These are phyloP conservation scores for Drosophila affinis DNA, from an alignment of 2,888 invertebrate genomes.

Conservation along the genomic window DNA sequence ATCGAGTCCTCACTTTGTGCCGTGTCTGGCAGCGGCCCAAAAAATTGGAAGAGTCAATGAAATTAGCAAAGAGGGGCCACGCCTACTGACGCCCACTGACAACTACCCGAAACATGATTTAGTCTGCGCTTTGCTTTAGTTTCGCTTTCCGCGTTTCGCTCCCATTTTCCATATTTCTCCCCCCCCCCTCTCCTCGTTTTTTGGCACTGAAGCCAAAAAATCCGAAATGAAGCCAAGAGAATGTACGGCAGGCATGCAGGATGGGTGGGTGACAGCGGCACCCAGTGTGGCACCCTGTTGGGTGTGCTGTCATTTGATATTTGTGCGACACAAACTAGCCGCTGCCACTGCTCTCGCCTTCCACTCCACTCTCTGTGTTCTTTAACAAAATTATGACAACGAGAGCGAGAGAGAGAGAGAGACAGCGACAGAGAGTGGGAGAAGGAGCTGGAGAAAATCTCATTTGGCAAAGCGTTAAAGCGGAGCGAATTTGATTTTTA, in stretches of 20 bases:
- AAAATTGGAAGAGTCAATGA: conserved; percentile 63
- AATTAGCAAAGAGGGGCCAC: conserved; percentile 65
- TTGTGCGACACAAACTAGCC: conserved; percentile 76
- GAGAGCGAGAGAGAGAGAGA: neutral
- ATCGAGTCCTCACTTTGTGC: conserved; percentile 45
- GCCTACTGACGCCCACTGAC: conserved; percentile 36
- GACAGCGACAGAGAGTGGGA: neutral
- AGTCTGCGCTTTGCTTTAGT: conserved; percentile 53
- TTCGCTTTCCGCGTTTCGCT: conserved; percentile 26
- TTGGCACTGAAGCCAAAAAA: conserved; percentile 77
- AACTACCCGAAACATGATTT: conserved; percentile 49
- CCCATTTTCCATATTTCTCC: neutral
- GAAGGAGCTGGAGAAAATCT: conserved; percentile 50
- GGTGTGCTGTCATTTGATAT: conserved; percentile 68
- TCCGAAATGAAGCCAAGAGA: conserved; percentile 74
- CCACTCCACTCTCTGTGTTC: conserved; percentile 39
- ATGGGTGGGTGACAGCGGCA: neutral
- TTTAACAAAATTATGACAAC: conserved; percentile 71
- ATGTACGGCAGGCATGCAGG: conserved; percentile 44
- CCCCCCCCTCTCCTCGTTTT: conserved; percentile 26
- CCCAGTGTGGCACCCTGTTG: neutral
- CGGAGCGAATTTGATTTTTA: conserved; percentile 71
- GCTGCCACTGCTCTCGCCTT: conserved; percentile 9
- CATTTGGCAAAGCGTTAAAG: conserved; percentile 66
- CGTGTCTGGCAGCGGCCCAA: conserved; percentile 56